Evolutionary conservation across 2,797 vertebrate species (phyloP).

Genomic region (Micrastur ruficollis): DNA sequence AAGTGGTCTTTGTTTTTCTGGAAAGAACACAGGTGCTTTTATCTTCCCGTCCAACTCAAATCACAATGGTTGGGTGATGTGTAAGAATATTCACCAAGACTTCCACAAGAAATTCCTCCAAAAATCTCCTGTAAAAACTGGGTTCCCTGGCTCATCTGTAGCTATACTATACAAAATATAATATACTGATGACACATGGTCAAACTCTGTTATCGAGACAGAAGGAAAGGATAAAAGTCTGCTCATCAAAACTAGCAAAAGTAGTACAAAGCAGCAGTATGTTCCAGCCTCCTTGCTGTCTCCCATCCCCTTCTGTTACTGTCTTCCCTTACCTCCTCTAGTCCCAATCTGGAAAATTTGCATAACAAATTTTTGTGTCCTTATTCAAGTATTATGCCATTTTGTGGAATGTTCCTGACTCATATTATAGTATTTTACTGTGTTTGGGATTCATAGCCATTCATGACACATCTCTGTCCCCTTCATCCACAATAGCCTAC

Average conservation of each 20-base stretch:
- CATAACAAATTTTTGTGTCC: neutral
- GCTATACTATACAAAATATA: neutral
- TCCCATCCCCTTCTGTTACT: neutral
- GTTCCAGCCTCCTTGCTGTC: neutral
- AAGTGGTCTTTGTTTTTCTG: neutral
- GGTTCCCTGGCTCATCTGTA: neutral
- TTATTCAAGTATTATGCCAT: neutral
- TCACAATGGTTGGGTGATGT: neutral
- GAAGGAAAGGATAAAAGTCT: neutral
- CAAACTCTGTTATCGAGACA: neutral
- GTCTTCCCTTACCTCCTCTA: neutral
- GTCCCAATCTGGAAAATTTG: neutral
- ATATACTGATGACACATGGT: neutral
- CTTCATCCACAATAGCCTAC: neutral
- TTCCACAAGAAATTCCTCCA: neutral
- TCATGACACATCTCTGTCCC: neutral
- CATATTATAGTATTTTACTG: neutral
- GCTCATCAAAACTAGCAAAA: neutral
- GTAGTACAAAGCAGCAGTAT: neutral
- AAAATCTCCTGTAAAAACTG: neutral
- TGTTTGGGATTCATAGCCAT: neutral
- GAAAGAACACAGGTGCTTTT: neutral
- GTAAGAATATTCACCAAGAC: neutral
- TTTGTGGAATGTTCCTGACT: neutral
- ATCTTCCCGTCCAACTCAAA: neutral